phyloP scores from a whole-genome alignment of 2,888 invertebrate species.

The Fragum whitleyi region DNA sequence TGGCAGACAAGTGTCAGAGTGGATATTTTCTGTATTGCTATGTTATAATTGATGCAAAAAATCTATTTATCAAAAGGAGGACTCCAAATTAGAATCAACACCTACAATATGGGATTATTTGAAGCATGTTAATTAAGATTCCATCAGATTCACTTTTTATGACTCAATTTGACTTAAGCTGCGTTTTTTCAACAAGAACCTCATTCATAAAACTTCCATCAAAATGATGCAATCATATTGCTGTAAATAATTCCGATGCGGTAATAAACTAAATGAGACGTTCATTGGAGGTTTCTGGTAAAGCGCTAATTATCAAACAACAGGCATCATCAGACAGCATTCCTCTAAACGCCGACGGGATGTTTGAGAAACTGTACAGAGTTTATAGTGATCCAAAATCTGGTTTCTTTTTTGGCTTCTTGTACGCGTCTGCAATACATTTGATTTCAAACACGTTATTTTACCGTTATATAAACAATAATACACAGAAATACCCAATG shows the following conservation, averaged over 20 bases:
- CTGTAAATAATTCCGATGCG: slow-evolving; percentile 21
- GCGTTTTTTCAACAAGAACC: slow-evolving; percentile 9
- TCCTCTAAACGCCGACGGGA: not conserved
- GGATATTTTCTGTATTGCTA: no score
- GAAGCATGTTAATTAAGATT: slow-evolving; percentile 5
- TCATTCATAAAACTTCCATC: slow-evolving; percentile 17
- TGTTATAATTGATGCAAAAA: no score
- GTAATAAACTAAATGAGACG: slow-evolving; percentile 31
- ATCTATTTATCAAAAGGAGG: no score
- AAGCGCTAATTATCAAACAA: slow-evolving; percentile 5
- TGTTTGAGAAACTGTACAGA: not conserved
- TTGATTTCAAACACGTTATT: slow-evolving; percentile 26
- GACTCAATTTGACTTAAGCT: slow-evolving; percentile 7
- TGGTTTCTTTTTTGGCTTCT: slow-evolving; percentile 4
- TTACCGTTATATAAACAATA: slow-evolving; percentile 28
- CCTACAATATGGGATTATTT: not conserved
- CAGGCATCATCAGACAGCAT: not conserved
- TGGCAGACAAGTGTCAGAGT: no score
- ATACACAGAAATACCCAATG: slow-evolving; percentile 23
- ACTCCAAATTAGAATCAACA: not conserved
- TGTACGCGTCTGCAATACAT: slow-evolving; percentile 8
- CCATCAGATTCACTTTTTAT: not conserved
- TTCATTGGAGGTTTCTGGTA: slow-evolving; percentile 18
- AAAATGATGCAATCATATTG: slow-evolving; percentile 14
- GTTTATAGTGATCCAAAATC: not conserved